Evolutionary conservation across 2,888 invertebrate genomes (phyloP).

Genomic region (Ennomos quercinarius): DNA sequence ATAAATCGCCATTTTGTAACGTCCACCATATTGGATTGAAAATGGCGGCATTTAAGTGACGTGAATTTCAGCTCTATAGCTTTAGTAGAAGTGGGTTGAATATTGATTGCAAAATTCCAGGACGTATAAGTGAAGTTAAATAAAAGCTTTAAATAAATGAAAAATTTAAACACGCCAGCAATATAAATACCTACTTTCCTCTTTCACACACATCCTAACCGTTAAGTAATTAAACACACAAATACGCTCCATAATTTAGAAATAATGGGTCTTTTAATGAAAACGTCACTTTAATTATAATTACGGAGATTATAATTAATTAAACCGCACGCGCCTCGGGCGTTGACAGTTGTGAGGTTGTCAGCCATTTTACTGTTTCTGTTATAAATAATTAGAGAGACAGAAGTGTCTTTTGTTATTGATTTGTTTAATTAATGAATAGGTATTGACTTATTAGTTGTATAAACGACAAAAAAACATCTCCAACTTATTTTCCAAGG

Average conservation of each 20-base stretch:
- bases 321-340: slow-evolving; percentile 39
- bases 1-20: no score
- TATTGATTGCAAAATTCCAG: no score
- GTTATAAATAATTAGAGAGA: slow-evolving; percentile 16
- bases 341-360: slow-evolving; percentile 41
- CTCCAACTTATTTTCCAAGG: no score
- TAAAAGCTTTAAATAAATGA: no score
- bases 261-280: slow-evolving; percentile 55
- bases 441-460: no score
- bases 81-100: no score
- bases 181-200: slow-evolving; percentile 2
- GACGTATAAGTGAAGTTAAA: no score
- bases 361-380: slow-evolving; percentile 21
- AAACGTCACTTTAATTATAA: slow-evolving; percentile 69
- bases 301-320: slow-evolving; percentile 65
- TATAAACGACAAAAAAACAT: no score
- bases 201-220: slow-evolving; percentile 15
- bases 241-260: slow-evolving; percentile 35
- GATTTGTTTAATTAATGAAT: slow-evolving; percentile 10
- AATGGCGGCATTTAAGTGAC: no score
- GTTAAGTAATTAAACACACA: slow-evolving; percentile 40
- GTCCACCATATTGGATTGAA: no score
- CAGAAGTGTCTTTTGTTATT: slow-evolving; percentile 11
- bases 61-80: no score
- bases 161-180: background rate